Evolutionary conservation across 1,140 invertebrate species (phyloP).

Genomic region (Drosophila ercepeae): DNA sequence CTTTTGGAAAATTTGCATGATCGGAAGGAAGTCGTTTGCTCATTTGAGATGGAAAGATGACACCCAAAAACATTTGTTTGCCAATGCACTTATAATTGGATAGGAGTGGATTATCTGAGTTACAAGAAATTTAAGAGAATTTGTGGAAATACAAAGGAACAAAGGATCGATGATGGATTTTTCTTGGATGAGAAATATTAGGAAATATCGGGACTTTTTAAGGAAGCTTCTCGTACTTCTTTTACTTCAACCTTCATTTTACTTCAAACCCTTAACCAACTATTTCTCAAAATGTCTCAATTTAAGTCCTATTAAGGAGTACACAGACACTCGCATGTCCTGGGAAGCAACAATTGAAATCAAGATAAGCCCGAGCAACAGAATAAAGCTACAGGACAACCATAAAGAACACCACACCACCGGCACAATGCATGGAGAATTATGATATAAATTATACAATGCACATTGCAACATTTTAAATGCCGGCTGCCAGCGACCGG

Average conservation of each 20-base stretch:
- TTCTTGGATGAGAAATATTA: too few species aligned
- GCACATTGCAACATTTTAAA: slow-evolving; percentile 77
- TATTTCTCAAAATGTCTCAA: slow-evolving; percentile 16
- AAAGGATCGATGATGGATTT: slow-evolving; percentile 2
- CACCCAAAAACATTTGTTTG: slow-evolving; percentile 17
- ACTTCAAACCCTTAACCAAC: not conserved
- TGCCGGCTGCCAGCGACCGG: slow-evolving; percentile 40
- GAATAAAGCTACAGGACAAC: slow-evolving; percentile 63
- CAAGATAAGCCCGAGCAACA: slow-evolving; percentile 59
- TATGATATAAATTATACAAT: slow-evolving; percentile 81
- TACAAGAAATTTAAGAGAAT: slow-evolving; percentile 15
- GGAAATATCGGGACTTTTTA: too few species aligned
- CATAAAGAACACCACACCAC: slow-evolving; percentile 32
- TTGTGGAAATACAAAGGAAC: slow-evolving; percentile 7
- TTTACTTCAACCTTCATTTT: not conserved
- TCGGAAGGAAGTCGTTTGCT: slow-evolving; percentile 53
- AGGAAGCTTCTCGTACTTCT: not conserved
- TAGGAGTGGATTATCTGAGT: slow-evolving; percentile 15
- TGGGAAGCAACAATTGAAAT: slow-evolving; percentile 49
- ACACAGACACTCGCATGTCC: slow-evolving; percentile 2
- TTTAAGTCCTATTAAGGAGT: slow-evolving; percentile 4
- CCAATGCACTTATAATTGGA: slow-evolving; percentile 42
- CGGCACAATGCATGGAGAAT: slow-evolving; percentile 55
- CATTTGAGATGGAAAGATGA: slow-evolving; percentile 37
- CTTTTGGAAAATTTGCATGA: slow-evolving; percentile 62